Percentiles rank a stretch among this genome's conserved stretches.
These are phyloP conservation scores for Dendrocincla tyrannina DNA, from an alignment of 2,797 vertebrate species.

Conservation along the genomic window DNA sequence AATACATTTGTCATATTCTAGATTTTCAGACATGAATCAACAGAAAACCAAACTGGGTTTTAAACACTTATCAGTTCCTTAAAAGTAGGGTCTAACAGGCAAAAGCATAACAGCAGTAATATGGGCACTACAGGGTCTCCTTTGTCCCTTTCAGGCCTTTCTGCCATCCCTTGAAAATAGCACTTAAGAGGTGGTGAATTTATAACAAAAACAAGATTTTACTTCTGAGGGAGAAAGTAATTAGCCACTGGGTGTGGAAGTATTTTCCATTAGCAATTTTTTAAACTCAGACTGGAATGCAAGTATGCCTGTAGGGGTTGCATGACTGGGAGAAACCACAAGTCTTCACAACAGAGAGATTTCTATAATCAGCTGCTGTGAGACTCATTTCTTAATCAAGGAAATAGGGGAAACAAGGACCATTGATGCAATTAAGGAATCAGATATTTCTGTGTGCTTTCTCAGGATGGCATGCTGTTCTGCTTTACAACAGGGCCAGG, in stretches of 20 bases:
- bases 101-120: background rate
- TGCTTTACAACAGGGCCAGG: background rate
- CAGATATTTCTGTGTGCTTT: background rate
- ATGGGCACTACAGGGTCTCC: background rate
- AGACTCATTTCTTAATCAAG: background rate
- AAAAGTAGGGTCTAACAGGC: background rate
- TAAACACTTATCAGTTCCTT: background rate
- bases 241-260: background rate
- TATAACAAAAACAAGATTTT: background rate
- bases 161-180: background rate
- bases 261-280: conserved; percentile 23
- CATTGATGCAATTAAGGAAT: background rate
- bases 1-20: background rate
- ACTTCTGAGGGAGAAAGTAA: background rate
- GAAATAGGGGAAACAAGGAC: background rate
- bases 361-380: background rate
- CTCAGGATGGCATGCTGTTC: background rate
- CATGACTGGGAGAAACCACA: background rate
- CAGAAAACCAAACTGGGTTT: background rate
- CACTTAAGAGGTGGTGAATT: background rate
- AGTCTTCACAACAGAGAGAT: background rate
- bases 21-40: background rate
- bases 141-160: background rate
- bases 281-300: background rate
- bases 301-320: background rate